Base-by-base conservation (phyloP, 2,113 vertebrate species). In the Chroicocephalus ridibundus region DNA sequence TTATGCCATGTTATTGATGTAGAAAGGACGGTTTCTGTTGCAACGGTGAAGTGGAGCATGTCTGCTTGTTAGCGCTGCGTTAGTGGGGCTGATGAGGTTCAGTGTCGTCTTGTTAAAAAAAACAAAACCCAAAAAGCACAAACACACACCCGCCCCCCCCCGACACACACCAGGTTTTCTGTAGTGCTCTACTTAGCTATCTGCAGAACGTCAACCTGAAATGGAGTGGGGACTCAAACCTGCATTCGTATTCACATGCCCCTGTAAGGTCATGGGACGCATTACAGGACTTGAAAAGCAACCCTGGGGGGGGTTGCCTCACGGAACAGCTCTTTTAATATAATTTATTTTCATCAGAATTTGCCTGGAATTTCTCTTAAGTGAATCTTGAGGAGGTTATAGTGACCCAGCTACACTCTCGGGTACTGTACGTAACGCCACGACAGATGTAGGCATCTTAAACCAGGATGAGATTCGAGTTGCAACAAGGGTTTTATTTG, bases 191-290 rank as follows among this genome's bases (percentile, higher is more conserved):
- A 1, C 40, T 82, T 42, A 11, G 38, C 34, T 22, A 1, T 54
- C 74, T 72, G 32, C 49, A 44, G 58, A 31, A 52, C 1, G 29
- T 25, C 18, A 46, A 1, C 54, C 24, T 15, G 47, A 32, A 65
- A 31, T 3, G 13, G 17, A 80, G 34, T 0, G 2, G 11, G 20
- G 34, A 15, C 21, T 44, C 27, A 5, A 47, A 24, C 1, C 1
- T 12, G 36, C n/a, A 1, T 42, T 52, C 47, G 11, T 22, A 14
- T 14, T 31, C 42, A 24, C 11, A 12, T 26, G 55, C 38, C 74
- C 6, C 8, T 13, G 32, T 4, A n/a, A 13, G 42, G 47, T 36
- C 58, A 13, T 0, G n/a, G 22, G 11, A 1, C 13, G 8, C 6
- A 2, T 22, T 6, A 17, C 46, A 12, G 22, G 52, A 4, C 20